phyloP scores from a whole-genome alignment of 2,888 invertebrate genomes.

The Pristionchus fissidentatus region DNA sequence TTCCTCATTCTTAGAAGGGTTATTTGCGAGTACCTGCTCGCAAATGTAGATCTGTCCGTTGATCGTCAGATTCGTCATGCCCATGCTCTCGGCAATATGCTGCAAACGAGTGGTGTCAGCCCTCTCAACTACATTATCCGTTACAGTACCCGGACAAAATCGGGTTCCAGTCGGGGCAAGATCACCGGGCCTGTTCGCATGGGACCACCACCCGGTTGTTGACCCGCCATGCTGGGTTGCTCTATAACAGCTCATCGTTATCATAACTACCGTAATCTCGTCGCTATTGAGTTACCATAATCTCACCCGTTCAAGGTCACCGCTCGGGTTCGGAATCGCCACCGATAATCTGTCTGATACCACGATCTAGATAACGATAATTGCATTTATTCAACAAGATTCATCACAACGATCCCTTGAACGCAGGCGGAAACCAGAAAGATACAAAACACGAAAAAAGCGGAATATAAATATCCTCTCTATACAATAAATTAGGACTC shows the following conservation, averaged over 20 bases:
- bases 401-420: constrained; percentile 43
- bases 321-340: background rate
- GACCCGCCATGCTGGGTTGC: constrained; percentile 10
- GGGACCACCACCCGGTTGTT: background rate
- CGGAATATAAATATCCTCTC: constrained; percentile 22
- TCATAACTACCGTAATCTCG: no score
- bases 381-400: constrained; percentile 33
- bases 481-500: constrained; percentile 36
- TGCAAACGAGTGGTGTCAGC: constrained; percentile 46
- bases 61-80: constrained; percentile 53
- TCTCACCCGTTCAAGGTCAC: background rate
- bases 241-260: no score
- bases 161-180: constrained; percentile 42
- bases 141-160: constrained; percentile 45
- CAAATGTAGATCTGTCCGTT: constrained; percentile 49
- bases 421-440: constrained; percentile 11
- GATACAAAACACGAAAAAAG: background rate
- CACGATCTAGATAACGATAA: background rate
- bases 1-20: background rate
- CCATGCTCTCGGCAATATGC: constrained; percentile 56
- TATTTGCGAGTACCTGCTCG: constrained; percentile 49
- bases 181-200: constrained; percentile 20
- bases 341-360: background rate
- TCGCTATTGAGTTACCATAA: no score
- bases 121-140: background rate